Conservation (phyloP, 1,140 invertebrate species). For the Rhagoletis zephyria region DNA sequence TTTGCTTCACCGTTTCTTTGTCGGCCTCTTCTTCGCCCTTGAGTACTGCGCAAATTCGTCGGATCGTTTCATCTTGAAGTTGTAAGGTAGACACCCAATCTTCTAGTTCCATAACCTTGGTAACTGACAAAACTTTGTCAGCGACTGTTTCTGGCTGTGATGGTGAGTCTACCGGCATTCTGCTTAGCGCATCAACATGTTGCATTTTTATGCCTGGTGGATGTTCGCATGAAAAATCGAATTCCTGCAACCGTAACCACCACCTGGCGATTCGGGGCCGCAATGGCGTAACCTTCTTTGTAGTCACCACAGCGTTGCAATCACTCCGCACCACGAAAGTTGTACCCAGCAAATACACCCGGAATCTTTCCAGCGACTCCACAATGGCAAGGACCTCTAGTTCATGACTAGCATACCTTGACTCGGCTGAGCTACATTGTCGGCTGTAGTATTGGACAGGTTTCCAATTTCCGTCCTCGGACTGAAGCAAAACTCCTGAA, state of each 20-base stretch:
- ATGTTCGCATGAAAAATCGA: neutral
- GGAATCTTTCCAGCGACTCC: constrained; percentile 51
- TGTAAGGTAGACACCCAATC: constrained; percentile 52
- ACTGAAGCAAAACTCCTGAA: constrained; percentile 66
- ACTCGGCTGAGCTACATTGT: constrained; percentile 58
- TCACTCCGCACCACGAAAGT: constrained; percentile 70
- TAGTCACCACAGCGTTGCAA: constrained; percentile 66
- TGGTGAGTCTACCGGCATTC: constrained; percentile 1
- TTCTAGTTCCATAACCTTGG: neutral
- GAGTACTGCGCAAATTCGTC: neutral
- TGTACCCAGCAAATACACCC: constrained; percentile 70
- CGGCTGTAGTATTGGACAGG: constrained; percentile 57
- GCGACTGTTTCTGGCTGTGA: neutral
- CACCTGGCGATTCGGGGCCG: neutral
- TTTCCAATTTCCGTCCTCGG: constrained; percentile 36
- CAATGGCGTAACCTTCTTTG: constrained; percentile 62
- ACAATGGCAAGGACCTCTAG: constrained; percentile 56
- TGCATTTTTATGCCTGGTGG: neutral
- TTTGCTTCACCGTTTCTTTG: neutral
- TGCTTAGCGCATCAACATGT: constrained; percentile 32
- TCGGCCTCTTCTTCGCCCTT: too few species aligned
- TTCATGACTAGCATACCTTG: constrained; percentile 67
- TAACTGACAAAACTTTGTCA: neutral
- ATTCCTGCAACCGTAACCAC: neutral
- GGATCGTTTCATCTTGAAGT: constrained; percentile 22